A percentile compares a stretch with the other conserved stretches of the same genome.
phyloP scores from a whole-genome alignment of 2,888 invertebrate genomes.

The Branchellion lobata region DNA sequence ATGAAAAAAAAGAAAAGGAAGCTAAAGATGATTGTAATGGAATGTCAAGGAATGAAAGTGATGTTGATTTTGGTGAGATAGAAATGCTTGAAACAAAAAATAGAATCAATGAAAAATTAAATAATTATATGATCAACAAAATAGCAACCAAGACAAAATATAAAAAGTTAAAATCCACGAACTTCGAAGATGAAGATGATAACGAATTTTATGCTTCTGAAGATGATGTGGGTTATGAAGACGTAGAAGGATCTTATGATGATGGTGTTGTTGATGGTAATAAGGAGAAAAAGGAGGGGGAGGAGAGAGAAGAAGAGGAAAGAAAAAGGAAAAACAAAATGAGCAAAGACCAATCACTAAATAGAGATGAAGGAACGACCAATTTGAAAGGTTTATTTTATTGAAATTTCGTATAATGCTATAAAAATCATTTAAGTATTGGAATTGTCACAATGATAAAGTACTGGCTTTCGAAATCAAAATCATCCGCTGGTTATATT shows the following conservation, averaged over 20 bases:
- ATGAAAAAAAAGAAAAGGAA: background rate
- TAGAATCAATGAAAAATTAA: background rate
- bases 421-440: too few species aligned
- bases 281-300: too few species aligned
- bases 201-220: background rate
- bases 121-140: background rate
- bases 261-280: background rate
- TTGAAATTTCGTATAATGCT: too few species aligned
- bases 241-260: background rate
- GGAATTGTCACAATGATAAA: too few species aligned
- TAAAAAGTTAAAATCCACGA: background rate
- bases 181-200: background rate
- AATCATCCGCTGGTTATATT: too few species aligned
- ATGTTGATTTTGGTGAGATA: conserved; percentile 1
- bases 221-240: background rate
- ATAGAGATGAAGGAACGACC: too few species aligned
- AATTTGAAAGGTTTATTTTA: too few species aligned
- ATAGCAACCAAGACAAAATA: background rate
- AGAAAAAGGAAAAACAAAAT: too few species aligned
- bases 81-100: background rate
- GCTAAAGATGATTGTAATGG: background rate
- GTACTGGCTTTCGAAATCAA: too few species aligned
- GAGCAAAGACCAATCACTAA: too few species aligned
- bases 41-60: background rate
- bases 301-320: too few species aligned